phyloP scores from a whole-genome alignment of 2,888 invertebrate species.

The Amblyjoppa proteus region DNA sequence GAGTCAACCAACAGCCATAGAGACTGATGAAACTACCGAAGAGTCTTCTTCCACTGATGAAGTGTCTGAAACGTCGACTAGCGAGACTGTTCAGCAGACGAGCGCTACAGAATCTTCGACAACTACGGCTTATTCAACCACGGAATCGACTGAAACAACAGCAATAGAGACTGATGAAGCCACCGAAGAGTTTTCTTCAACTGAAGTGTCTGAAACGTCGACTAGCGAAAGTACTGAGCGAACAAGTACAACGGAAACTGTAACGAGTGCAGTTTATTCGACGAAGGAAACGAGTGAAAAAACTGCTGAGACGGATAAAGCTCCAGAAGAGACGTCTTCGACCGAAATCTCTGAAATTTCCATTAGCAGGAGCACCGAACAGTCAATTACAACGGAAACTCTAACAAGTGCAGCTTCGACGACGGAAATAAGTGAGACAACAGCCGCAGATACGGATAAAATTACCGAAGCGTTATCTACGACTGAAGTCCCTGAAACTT shows the following conservation, averaged over 20 bases:
- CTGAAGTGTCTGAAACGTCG: neutral
- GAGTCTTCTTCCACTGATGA: conserved; percentile 4
- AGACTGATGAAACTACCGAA: conserved; percentile 35
- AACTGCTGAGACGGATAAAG: neutral
- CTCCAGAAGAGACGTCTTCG: neutral
- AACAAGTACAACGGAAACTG: neutral
- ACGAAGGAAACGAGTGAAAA: neutral
- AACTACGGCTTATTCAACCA: neutral
- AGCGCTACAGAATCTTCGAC: neutral
- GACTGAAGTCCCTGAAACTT: neutral
- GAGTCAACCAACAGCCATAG: conserved; percentile 3
- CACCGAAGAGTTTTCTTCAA: conserved; percentile 22
- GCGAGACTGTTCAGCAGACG: neutral
- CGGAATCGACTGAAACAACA: neutral
- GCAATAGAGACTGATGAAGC: conserved; percentile 28
- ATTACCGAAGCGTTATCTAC: conserved; percentile 15
- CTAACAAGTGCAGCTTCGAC: neutral
- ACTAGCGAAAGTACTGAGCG: neutral
- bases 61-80: neutral
- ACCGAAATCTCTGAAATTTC: neutral
- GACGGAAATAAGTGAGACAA: neutral
- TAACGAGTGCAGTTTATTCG: neutral
- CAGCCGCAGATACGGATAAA: conserved; percentile 24
- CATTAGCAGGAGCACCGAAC: neutral
- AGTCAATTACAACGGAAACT: neutral